Evolutionary conservation across 2,888 invertebrate species (phyloP).

Genomic region (Heliconius cydno): DNA sequence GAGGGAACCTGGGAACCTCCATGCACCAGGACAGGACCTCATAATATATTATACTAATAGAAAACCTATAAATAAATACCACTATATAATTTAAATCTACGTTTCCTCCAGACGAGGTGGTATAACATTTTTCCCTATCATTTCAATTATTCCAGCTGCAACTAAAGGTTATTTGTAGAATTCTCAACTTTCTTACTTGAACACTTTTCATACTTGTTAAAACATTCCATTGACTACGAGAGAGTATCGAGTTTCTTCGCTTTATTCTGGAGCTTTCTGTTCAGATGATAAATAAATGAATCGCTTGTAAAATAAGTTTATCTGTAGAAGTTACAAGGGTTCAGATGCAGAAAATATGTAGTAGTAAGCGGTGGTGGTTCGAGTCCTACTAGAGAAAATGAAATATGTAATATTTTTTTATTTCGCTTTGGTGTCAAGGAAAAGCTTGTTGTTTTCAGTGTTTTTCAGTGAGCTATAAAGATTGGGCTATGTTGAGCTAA

Average conservation of each 20-base stretch:
- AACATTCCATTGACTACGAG: constrained; percentile 15
- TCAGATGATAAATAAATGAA: constrained; percentile 3
- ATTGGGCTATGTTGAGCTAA: too few species aligned
- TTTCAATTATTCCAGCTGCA: constrained; percentile 20
- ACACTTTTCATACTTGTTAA: constrained; percentile 18
- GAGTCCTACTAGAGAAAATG: background rate
- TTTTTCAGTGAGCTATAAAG: too few species aligned
- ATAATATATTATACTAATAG: too few species aligned
- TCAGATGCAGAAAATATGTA: background rate
- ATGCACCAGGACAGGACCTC: too few species aligned
- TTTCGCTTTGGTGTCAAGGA: too few species aligned
- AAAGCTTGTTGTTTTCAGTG: too few species aligned
- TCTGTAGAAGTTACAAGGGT: background rate
- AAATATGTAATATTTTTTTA: background rate
- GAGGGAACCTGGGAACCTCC: too few species aligned
- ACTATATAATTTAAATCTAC: background rate
- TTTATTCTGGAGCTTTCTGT: constrained; percentile 2
- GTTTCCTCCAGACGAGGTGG: background rate
- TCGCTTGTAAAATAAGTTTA: background rate
- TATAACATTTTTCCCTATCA: background rate
- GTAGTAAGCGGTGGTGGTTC: too few species aligned
- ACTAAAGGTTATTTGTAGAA: constrained; percentile 18
- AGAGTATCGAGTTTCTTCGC: constrained; percentile 8
- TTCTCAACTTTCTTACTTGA: constrained; percentile 8
- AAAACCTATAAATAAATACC: background rate